Evolutionary conservation across 37 sponge, comb jelly and placozoan genomes (phyloP), one percentile per base, ranked within the genome.

Genomic region (Cladorhizidae sp.): DNA sequence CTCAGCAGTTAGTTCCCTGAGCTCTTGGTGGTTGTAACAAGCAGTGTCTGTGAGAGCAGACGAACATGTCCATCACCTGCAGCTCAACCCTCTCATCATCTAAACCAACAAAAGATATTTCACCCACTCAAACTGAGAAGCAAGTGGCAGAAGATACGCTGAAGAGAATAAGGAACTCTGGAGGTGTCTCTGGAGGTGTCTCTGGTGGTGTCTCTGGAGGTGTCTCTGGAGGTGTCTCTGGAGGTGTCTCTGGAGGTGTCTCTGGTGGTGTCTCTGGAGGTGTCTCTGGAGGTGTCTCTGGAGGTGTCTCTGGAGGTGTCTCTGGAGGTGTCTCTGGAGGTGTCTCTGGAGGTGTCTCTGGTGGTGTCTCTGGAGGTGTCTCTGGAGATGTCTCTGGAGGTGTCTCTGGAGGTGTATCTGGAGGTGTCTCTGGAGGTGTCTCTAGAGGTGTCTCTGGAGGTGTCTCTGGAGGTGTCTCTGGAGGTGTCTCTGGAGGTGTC

Each of bases 381-480:
- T 54, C 56, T 54, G 56, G 18, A 54, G 56, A 18, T 20, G 56
- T 18, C 56, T 54, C 56, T 54, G 56, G 18, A 54, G 56, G 56
- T 20, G 56, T 54, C 18, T 54, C 56, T 54, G 56, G 56, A 54
- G 56, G 56, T 20, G 56, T 54, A 14, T 54, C 56, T 20, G 56
- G 67, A 64, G 67, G 37, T 68, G 69, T 54, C 56, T 54, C 56
- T 54, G 56, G 56, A 54, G 56, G 14, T 20, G 56, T 54, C 56
- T 18, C 56, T 54, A 18, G 56, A 54, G 56, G 56, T 14, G 56
- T 54, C 56, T 54, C 56, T 54, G 56, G 56, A 54, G 56, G 56
- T 20, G 56, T 14, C 17, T 14, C 18, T 18, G 14, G 17, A 14
- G 56, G 56, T 20, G 56, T 20, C 56, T 54, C 56, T 18, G 18